Base-by-base conservation (phyloP, 1,140 invertebrate genomes). In the Drosophila orena region DNA sequence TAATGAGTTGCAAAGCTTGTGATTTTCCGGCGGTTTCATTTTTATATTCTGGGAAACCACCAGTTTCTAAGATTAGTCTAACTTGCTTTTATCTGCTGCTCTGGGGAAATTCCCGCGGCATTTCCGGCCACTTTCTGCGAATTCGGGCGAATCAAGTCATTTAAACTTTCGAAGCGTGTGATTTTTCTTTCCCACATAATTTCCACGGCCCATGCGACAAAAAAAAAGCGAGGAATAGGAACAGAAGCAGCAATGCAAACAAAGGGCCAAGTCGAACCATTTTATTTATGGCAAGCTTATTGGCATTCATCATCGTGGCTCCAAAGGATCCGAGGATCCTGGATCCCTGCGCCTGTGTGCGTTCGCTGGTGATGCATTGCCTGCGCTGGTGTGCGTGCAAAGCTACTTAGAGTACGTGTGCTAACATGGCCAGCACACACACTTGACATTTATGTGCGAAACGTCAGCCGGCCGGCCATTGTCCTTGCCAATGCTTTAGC, bases 401-500 rank as follows among this genome's bases (percentile, higher is more conserved):
- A 81, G 83, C 83, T 86, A 88, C 81, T 86, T 86, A 86, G 58
- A 53, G 70, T 77, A 62, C 57, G 70, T 53, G 69, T 73, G 54
- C 52, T 58, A 66, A 86, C 65, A 72, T 75, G 69, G 61, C 64
- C 83, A 81, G 68, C 81, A 81, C 84, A 73, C 75, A 70, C 83
- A 86, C 81, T 86, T 86, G 83, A 89, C 83, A 89, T 88, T 88
- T 88, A 89, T 88, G 79, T 88, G 71, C 79, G 72, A 79, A 77
- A 77, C 42, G 43, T 22, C 42, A 6, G 68, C 53, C 54, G 20
- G 37, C 52, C 11, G n/a, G 24, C 37, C 37, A 53, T 53, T 55
- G 47, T 24, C 42, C 64, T 49, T 38, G 43, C 44, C 4, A 50
- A 75, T 75, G 68, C 71, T 71, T 85, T 75, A 52, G 73, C 61